These are phyloP conservation scores for Trichonephila inaurata DNA, from an alignment of 1,140 invertebrate genomes.

Conservation along the genomic window DNA sequence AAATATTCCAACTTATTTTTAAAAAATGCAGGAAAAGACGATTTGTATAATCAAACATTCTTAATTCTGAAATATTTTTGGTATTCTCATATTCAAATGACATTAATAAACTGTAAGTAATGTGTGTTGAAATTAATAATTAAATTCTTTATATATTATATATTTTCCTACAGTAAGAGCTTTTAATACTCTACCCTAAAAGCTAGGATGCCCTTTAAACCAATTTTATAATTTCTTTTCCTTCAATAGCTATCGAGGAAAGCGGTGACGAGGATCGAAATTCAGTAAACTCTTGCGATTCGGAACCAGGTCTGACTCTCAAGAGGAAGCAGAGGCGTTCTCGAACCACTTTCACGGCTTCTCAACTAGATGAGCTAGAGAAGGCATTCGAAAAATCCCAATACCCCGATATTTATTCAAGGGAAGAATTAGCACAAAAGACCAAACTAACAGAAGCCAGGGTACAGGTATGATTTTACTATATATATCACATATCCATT, in stretches of 20 bases:
- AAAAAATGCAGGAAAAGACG: too few relatives aligned
- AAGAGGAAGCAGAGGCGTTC: slow-evolving; percentile 91
- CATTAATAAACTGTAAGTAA: too few relatives aligned
- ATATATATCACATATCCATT: background rate
- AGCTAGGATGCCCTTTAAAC: background rate
- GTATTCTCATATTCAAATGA: too few relatives aligned
- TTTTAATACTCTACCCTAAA: background rate
- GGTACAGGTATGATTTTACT: slow-evolving; percentile 79
- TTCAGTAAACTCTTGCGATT: slow-evolving; percentile 83
- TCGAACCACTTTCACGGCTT: slow-evolving; percentile 91
- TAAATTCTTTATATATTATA: too few relatives aligned
- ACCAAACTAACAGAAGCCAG: slow-evolving; percentile 80
- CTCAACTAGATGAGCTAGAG: slow-evolving; percentile 94
- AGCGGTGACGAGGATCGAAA: slow-evolving; percentile 83
- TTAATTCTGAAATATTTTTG: too few relatives aligned
- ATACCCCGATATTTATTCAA: slow-evolving; percentile 85
- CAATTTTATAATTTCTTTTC: background rate
- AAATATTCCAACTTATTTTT: too few relatives aligned
- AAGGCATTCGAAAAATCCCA: slow-evolving; percentile 94
- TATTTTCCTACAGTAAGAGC: too few relatives aligned
- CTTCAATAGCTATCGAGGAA: slow-evolving; percentile 79
- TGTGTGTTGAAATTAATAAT: too few relatives aligned
- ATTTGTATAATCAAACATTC: too few relatives aligned
- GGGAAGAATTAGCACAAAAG: slow-evolving; percentile 80
- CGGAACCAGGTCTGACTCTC: slow-evolving; percentile 89